These are phyloP conservation scores for Cliona cf. orientalis DNA, from an alignment of 37 sponge, comb jelly and placozoan genomes.

Conservation along the genomic window DNA sequence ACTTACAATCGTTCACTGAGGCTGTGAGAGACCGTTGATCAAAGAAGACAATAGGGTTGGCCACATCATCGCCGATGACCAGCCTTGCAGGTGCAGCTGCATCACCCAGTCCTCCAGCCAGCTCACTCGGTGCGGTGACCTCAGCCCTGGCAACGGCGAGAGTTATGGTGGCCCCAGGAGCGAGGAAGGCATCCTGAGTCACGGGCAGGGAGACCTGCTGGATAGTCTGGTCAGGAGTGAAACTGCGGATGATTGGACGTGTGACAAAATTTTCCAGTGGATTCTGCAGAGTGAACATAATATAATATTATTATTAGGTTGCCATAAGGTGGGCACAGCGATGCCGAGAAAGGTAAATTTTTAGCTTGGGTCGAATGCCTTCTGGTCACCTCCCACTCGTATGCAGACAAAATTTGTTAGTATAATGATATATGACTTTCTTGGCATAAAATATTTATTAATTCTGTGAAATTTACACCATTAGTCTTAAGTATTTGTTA, in stretches of 20 bases:
- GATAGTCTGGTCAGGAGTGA: background rate
- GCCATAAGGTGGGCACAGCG: too few species aligned
- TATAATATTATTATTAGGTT: background rate
- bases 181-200: constrained; percentile 39
- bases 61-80: constrained; percentile 27
- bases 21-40: constrained; percentile 42
- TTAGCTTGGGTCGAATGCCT: too few species aligned
- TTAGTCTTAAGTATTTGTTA: too few species aligned
- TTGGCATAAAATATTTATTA: too few species aligned
- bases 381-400: too few species aligned
- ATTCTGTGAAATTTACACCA: too few species aligned
- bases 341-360: too few species aligned
- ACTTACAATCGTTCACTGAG: constrained; percentile 58
- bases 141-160: constrained; percentile 50
- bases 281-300: constrained; percentile 1
- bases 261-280: constrained; percentile 8
- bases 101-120: constrained; percentile 21
- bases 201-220: constrained; percentile 32
- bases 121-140: constrained; percentile 2
- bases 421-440: too few species aligned
- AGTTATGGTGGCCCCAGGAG: constrained; percentile 44
- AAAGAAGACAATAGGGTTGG: constrained; percentile 70
- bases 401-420: too few species aligned
- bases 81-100: constrained; percentile 9
- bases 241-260: background rate